Conservation (phyloP, 2,888 invertebrate species). For the Cheilosia grossa region DNA sequence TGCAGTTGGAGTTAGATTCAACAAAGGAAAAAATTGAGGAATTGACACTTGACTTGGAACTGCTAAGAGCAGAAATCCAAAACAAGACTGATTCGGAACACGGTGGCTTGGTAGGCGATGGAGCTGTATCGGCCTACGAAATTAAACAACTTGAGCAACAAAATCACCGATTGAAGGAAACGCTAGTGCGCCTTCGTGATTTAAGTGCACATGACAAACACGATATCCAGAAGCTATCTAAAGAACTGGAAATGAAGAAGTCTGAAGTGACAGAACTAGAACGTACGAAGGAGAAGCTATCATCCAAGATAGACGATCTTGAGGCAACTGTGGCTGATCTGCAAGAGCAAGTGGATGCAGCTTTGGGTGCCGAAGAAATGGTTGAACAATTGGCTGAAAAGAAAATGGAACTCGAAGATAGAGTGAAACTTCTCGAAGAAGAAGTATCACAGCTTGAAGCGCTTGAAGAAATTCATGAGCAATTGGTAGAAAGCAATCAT, state of each 20-base stretch:
- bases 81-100: constrained; percentile 83
- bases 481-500: constrained; percentile 96
- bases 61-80: constrained; percentile 92
- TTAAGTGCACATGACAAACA: constrained; percentile 97
- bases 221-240: constrained; percentile 93
- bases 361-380: constrained; percentile 99
- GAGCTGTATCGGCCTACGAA: constrained; percentile 88
- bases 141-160: constrained; percentile 97
- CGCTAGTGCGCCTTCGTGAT: constrained; percentile 96
- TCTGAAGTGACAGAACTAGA: constrained; percentile 93
- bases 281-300: constrained; percentile 94
- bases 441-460: constrained; percentile 96
- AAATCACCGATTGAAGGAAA: constrained; percentile 95
- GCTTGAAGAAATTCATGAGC: constrained; percentile 97
- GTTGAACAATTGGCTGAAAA: constrained; percentile 97
- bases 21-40: constrained; percentile 96
- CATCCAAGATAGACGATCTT: constrained; percentile 89
- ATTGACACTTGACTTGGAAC: constrained; percentile 93
- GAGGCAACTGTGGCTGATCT: constrained; percentile 95
- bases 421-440: constrained; percentile 93
- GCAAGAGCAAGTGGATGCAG: constrained; percentile 98
- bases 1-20: constrained; percentile 94
- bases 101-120: constrained; percentile 80
- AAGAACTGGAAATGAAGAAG: constrained; percentile 95
- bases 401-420: constrained; percentile 97